These are phyloP conservation scores for Brachionus plicatilis DNA, from an alignment of 1,140 invertebrate species.

Conservation along the genomic window DNA sequence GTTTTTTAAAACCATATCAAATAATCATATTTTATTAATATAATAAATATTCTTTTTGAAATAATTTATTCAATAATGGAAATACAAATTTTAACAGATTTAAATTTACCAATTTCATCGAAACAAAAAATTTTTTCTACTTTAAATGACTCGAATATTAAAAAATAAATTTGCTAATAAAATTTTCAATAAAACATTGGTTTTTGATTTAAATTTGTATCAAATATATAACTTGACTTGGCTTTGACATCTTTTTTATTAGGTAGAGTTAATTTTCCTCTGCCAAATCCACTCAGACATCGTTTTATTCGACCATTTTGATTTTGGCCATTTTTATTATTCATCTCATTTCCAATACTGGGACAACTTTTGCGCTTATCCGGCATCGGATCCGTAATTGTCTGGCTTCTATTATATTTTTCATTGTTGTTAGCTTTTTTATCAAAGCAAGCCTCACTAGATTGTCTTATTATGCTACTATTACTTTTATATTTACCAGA, in stretches of 20 bases:
- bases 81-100: background rate
- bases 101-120: background rate
- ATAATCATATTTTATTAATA: too few relatives aligned
- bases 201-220: slow-evolving; percentile 1
- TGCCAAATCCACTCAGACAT: background rate
- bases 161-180: background rate
- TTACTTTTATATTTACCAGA: slow-evolving; percentile 5
- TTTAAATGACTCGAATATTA: background rate
- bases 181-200: slow-evolving; percentile 12
- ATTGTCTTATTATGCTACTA: background rate
- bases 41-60: background rate
- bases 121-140: background rate
- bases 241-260: background rate
- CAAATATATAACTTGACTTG: background rate
- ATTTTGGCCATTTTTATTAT: background rate
- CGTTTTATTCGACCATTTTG: background rate
- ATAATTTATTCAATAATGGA: background rate
- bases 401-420: background rate
- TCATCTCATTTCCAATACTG: background rate
- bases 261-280: background rate
- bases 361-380: slow-evolving; percentile 17
- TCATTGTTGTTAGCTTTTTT: background rate
- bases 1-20: too few relatives aligned
- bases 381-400: background rate
- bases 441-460: background rate